Conservation (phyloP, 92 coral and sea anemone species). For the Umimayanthus kanabou region DNA sequence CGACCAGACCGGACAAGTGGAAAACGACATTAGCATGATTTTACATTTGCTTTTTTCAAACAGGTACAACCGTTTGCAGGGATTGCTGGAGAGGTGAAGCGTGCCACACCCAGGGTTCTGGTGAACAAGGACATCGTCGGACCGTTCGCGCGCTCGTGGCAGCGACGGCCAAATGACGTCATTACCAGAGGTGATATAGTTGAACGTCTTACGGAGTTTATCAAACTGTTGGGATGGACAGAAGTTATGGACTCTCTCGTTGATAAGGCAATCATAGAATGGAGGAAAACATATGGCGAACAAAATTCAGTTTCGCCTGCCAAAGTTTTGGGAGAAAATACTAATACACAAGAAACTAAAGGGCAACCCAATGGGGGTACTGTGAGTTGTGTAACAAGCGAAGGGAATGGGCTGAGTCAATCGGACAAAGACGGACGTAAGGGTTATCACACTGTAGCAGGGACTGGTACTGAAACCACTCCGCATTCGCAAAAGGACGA, state of each 20-base stretch:
- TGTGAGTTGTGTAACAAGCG: constrained; percentile 1
- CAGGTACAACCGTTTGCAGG: constrained; percentile 95
- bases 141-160: constrained; percentile 73
- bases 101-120: constrained; percentile 72
- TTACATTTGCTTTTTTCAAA: not conserved
- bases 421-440: constrained; percentile 1
- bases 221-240: constrained; percentile 72
- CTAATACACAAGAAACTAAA: constrained; percentile 33
- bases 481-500: not conserved
- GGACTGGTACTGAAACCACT: not conserved
- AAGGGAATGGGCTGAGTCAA: constrained; percentile 18
- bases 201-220: constrained; percentile 61
- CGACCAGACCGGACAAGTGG: no score
- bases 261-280: constrained; percentile 52
- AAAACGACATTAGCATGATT: not conserved
- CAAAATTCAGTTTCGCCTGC: constrained; percentile 13
- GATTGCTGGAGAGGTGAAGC: constrained; percentile 66
- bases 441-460: constrained; percentile 46
- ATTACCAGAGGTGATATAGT: constrained; percentile 73
- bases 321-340: constrained; percentile 36
- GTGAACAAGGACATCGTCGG: constrained; percentile 83
- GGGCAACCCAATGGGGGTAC: not conserved
- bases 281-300: constrained; percentile 52
- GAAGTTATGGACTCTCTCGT: constrained; percentile 53
- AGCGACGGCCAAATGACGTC: constrained; percentile 73